Evolutionary conservation across 2,888 invertebrate genomes (phyloP).

Genomic region (Amblyteles armatorius): DNA sequence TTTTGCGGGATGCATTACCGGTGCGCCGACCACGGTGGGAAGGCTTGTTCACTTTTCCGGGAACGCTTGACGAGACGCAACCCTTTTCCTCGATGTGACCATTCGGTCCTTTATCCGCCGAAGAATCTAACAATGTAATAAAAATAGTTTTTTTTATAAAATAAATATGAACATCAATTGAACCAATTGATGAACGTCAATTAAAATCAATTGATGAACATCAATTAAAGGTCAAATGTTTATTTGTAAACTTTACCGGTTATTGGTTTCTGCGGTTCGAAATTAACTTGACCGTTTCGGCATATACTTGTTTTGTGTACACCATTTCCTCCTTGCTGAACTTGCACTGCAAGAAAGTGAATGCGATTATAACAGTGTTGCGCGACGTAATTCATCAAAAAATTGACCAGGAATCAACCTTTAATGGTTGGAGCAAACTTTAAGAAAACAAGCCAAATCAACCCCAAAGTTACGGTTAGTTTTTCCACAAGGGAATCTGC

Average conservation of each 20-base stretch:
- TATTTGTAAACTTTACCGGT: conserved; percentile 16
- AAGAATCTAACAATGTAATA: conserved; percentile 42
- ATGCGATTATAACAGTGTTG: neutral
- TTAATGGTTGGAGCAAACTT: no score
- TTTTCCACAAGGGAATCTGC: no score
- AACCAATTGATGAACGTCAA: neutral
- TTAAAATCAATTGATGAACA: neutral
- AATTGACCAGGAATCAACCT: neutral
- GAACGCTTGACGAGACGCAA: conserved; percentile 27
- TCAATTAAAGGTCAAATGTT: neutral
- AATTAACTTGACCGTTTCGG: conserved; percentile 63
- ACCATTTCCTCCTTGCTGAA: neutral
- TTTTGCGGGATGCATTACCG: conserved; percentile 53
- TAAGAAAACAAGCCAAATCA: no score
- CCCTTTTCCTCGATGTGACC: conserved; percentile 65
- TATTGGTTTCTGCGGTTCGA: conserved; percentile 5
- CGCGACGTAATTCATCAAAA: neutral
- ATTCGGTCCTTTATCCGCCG: conserved; percentile 62
- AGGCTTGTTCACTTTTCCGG: conserved; percentile 36
- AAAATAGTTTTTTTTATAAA: neutral
- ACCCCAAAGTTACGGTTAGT: no score
- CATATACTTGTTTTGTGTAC: conserved; percentile 15
- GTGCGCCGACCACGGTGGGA: conserved; percentile 46
- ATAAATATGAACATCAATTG: no score
- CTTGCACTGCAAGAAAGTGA: conserved; percentile 52